A percentile compares a stretch with the other conserved stretches of the same genome.
Evolutionary conservation across 1,140 invertebrate genomes (phyloP).

Genomic region (Metopolophium dirhodum): DNA sequence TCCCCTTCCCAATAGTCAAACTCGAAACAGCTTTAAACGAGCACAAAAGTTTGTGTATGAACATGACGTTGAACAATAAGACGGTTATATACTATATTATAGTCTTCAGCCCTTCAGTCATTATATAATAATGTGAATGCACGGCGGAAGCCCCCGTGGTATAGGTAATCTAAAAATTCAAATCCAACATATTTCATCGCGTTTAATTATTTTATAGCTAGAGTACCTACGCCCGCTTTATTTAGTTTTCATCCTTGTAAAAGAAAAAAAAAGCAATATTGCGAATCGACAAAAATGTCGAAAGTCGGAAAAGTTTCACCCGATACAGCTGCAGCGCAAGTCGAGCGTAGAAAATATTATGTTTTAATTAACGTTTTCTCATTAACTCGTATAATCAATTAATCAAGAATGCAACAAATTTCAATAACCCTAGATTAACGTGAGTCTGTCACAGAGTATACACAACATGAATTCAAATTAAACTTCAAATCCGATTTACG

Average conservation of each 20-base stretch:
- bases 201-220: neutral
- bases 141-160: neutral
- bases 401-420: slow-evolving; percentile 30
- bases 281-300: neutral
- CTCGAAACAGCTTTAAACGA: slow-evolving; percentile 7
- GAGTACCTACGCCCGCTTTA: neutral
- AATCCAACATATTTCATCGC: neutral
- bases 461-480: neutral
- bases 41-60: slow-evolving; percentile 25
- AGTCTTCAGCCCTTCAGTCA: neutral
- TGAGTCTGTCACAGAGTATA: neutral
- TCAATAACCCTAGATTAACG: neutral
- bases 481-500: slow-evolving; percentile 12
- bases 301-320: neutral
- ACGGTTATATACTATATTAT: neutral
- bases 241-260: neutral
- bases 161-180: neutral
- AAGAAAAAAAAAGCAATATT: neutral
- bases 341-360: slow-evolving; percentile 16
- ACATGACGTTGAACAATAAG: slow-evolving; percentile 42
- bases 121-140: neutral
- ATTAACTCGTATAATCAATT: slow-evolving; percentile 26
- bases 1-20: neutral
- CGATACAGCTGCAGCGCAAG: no score
- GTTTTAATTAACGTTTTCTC: slow-evolving; percentile 35